Conservation (phyloP, 2,113 vertebrate species). For the Nibea albiflora region DNA sequence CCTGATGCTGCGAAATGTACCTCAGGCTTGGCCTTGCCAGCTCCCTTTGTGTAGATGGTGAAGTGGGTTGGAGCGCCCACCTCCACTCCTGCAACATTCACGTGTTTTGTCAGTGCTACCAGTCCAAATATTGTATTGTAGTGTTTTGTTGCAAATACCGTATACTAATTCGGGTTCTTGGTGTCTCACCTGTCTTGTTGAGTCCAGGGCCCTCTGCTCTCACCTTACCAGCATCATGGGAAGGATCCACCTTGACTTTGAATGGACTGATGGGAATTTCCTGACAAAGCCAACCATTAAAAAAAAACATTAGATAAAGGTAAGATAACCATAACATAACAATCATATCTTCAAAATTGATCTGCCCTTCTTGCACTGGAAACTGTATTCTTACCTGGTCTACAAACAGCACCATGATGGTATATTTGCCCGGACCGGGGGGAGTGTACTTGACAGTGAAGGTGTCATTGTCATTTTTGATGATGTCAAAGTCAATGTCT, state of each 20-base stretch:
- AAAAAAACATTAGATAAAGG: not conserved
- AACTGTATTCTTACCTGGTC: constrained; percentile 86
- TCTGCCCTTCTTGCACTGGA: not conserved
- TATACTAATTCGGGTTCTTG: not conserved
- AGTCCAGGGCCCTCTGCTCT: constrained; percentile 94
- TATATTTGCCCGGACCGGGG: constrained; percentile 89
- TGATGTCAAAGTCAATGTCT: constrained; percentile 98
- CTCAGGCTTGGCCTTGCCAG: constrained; percentile 92
- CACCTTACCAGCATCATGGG: constrained; percentile 93
- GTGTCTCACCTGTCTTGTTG: constrained; percentile 88
- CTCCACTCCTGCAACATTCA: constrained; percentile 88
- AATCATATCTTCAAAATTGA: not conserved
- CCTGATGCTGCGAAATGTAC: constrained; percentile 87
- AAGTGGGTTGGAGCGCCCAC: constrained; percentile 95
- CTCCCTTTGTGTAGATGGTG: constrained; percentile 94
- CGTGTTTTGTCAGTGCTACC: constrained; percentile 28
- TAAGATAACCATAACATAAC: no score
- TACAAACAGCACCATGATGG: constrained; percentile 97
- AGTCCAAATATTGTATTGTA: constrained; percentile 4
- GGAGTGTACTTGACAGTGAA: constrained; percentile 97
- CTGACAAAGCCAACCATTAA: constrained; percentile 74
- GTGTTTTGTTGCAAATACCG: constrained; percentile 15
- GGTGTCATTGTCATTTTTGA: constrained; percentile 98
- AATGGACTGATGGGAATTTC: constrained; percentile 95
- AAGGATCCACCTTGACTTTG: constrained; percentile 94